Evolutionary conservation across 2,113 vertebrate species (phyloP), one percentile per base, ranked within the genome.

Genomic region (Saguinus imperator): DNA sequence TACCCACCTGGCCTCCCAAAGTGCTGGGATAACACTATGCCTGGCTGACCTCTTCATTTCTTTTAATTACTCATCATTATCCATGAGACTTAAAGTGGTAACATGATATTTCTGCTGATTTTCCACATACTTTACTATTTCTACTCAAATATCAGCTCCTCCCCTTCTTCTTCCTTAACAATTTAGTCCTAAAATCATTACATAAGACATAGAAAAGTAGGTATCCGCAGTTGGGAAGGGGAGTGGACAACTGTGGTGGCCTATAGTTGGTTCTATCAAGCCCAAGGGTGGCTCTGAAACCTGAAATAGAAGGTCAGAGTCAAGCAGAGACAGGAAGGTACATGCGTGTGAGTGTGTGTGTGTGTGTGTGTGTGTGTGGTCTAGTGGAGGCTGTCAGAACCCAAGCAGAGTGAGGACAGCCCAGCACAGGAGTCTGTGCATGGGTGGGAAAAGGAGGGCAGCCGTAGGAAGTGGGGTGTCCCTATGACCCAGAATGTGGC

Each of bases 401-500:
- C 45, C 75, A 89, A 45, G 29, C 4, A 25, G 32, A 11, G 18
- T 27, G 43, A 58, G 52, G 37, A 45, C 8, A 77, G 50, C 14
- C 20, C 17, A 29, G 45, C 21, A 48, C 1, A 11, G 27, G 48
- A 48, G 55, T 76, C 76, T 29, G 58, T 7, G 3, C 76, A 66
- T 3, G 0, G 45, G 11, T 25, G 35, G 5, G n/a, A 6, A 25
- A 16, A 40, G 40, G 4, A 83, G 37, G 72, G 20, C 4, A 25
- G 11, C 48, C 17, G 4, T 3, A 3, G 35, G 32, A 20, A 68
- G 32, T 0, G n/a, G 2, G 9, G 14, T 2, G 20, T 29, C 35
- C 14, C 35, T 43, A 14, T 35, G 16, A 68, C 29, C 72, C 35
- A 32, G 64, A 75, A 72, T 0, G 6, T n/a, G 0, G 29, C 43